Evolutionary conservation across 2,888 invertebrate species (phyloP), one percentile per base, ranked within the genome.

Genomic region (Cantharis lateralis): DNA sequence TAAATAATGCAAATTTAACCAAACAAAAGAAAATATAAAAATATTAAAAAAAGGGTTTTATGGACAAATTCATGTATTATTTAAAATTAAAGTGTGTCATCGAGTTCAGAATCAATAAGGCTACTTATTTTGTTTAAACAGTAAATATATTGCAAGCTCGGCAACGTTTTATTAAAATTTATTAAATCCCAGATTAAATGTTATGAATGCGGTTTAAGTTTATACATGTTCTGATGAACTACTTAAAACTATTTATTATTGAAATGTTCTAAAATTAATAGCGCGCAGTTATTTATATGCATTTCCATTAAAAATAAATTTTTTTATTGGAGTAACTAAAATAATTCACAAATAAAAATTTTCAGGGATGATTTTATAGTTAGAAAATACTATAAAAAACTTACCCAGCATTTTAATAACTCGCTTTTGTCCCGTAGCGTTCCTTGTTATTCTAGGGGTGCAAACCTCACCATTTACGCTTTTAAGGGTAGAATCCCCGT

Each of bases 401-500:
- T 93, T 87, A 95, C 95, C 93, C 70, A 95, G 87, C 95, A 95
- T 95, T 86, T 94, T 91, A 82, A 95, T 94, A 80, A 95, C 95
- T 84, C 79, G 62, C 88, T 92, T 87, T 75, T 88, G 88, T 9
- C 87, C 87, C 4, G 84, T 84, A 3, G 84, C 81, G 70, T 82
- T 86, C 69, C 84, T 82, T 1, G 84, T 81, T 10, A 82, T 76
- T 76, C 82, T 78, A 48, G 81, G 63, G 70, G 79, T 24, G 70
- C 76, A 61, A 15, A 48, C 62, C 16, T 77, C 76, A 15, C 72
- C 64, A 10, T 11, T 26, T n/a, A 16, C 72, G 24, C 61, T 70
- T 48, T 32, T 68, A 32, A 64, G 16, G 10, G 68, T 64, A 2
- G 74, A 28, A 15, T 63, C 68, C 66, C 78, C 75, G 61, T 76